Percentiles rank a stretch among this genome's conserved stretches.
Evolutionary conservation across 2,888 invertebrate species (phyloP).

Genomic region (Conistra vaccinii): DNA sequence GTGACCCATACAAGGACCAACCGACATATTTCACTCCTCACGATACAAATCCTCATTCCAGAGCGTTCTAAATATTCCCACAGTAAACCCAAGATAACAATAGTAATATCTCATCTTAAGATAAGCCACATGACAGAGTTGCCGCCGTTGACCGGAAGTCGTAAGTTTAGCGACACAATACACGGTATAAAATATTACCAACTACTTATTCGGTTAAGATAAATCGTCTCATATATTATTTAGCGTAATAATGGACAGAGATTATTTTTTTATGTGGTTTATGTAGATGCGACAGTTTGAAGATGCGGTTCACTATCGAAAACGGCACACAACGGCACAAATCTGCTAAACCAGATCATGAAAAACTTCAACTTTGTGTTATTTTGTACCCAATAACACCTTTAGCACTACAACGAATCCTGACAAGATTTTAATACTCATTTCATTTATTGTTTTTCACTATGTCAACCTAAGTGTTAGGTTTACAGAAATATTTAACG

Average conservation of each 20-base stretch:
- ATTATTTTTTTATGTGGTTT: slow-evolving; percentile 66
- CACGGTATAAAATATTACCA: slow-evolving; percentile 80
- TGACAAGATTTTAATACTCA: too few relatives aligned
- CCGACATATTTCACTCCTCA: slow-evolving; percentile 36
- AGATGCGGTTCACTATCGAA: background rate
- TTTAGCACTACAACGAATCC: background rate
- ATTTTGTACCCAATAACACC: background rate
- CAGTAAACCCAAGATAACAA: slow-evolving; percentile 65
- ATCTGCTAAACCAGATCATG: background rate
- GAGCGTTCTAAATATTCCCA: slow-evolving; percentile 64
- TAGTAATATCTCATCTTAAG: slow-evolving; percentile 72
- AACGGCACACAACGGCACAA: too few relatives aligned
- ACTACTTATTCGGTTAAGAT: slow-evolving; percentile 85
- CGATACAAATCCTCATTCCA: slow-evolving; percentile 52
- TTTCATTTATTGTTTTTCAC: too few relatives aligned
- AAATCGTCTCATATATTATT: slow-evolving; percentile 88
- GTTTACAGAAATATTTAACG: too few relatives aligned
- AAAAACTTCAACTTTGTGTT: background rate
- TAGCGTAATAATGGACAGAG: slow-evolving; percentile 82
- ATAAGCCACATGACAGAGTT: slow-evolving; percentile 67
- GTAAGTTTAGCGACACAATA: slow-evolving; percentile 77
- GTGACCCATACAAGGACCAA: slow-evolving; percentile 43
- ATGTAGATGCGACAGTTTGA: slow-evolving; percentile 61
- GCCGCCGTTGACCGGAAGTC: slow-evolving; percentile 80
- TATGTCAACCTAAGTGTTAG: too few relatives aligned